Base-by-base conservation (phyloP, 2,113 vertebrate species). In the Peromyscus maniculatus region DNA sequence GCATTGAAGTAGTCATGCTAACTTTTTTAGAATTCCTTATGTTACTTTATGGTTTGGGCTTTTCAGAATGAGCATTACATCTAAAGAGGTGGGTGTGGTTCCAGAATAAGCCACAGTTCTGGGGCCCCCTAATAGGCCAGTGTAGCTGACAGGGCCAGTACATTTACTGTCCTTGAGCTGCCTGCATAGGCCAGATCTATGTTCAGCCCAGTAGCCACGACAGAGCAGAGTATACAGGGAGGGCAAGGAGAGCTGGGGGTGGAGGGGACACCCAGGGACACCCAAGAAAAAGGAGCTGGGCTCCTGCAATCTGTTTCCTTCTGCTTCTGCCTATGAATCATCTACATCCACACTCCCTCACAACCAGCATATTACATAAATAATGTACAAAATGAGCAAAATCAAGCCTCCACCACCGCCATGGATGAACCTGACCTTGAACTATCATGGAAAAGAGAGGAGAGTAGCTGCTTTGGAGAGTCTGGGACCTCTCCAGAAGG, bases 341-440 rank as follows among this genome's bases (percentile, higher is more conserved):
- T 98, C 97, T 93, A 83, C 91, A 95, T 84, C 97, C 89, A 97
- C 97, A 96, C 97, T 97, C 97, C 96, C 95, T 98, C 98, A 93
- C 97, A 96, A 95, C 91, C 93, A 17, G 36, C 71, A 84, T 93
- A 93, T 97, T 96, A 97, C 96, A 98, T 98, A 98, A 98, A 98
- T 96, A 98, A 97, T 92, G 92, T 91, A 94, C 97, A 72, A 97
- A 98, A 95, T 96, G 98, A 98, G 97, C 96, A 97, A 97, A 94
- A 77, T 64, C 22, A 8, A 98, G 87, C 87, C 79, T 77, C 91
- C 26, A n/a, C 55, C 52, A 21, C 72, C 10, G 1, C 43, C 96
- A 87, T 0, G 1, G 89, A 89, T 28, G 39, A 88, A 80, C 71
- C 28, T 87, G 97, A 97, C 97, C 98, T 96, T 97, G 93, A 93